A percentile compares a stretch with the other conserved stretches of the same genome.
Conservation (phyloP, 2,113 vertebrate species). For the Pterocles burchelli region DNA sequence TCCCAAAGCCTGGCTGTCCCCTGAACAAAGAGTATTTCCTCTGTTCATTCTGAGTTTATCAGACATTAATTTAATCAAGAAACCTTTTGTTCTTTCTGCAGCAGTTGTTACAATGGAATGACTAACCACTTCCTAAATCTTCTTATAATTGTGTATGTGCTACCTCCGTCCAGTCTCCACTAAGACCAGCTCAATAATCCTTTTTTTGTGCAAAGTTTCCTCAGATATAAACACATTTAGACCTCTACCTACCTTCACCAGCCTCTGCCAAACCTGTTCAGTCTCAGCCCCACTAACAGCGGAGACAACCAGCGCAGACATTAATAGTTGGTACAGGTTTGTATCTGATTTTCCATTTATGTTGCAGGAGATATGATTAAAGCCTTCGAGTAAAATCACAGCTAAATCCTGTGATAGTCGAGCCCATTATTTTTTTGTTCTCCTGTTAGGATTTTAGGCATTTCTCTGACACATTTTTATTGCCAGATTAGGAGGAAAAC, state of each 20-base stretch:
- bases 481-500: slow-evolving; percentile 77
- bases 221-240: not conserved
- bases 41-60: not conserved
- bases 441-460: slow-evolving; percentile 59
- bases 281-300: not conserved
- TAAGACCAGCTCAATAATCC: not conserved
- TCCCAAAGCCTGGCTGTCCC: not conserved
- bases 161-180: not conserved
- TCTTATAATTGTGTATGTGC: not conserved
- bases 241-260: not conserved
- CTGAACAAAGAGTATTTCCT: not conserved
- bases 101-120: not conserved
- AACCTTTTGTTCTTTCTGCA: not conserved
- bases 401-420: slow-evolving; percentile 47
- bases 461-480: slow-evolving; percentile 74
- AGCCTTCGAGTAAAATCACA: slow-evolving; percentile 27
- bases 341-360: slow-evolving; percentile 11
- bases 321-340: not conserved
- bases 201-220: not conserved
- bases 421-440: slow-evolving; percentile 48
- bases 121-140: not conserved
- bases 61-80: not conserved
- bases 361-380: slow-evolving; percentile 5
- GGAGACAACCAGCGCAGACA: not conserved
- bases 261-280: not conserved